Conservation (phyloP, 1,140 invertebrate genomes). For the Arctopsyche grandis region DNA sequence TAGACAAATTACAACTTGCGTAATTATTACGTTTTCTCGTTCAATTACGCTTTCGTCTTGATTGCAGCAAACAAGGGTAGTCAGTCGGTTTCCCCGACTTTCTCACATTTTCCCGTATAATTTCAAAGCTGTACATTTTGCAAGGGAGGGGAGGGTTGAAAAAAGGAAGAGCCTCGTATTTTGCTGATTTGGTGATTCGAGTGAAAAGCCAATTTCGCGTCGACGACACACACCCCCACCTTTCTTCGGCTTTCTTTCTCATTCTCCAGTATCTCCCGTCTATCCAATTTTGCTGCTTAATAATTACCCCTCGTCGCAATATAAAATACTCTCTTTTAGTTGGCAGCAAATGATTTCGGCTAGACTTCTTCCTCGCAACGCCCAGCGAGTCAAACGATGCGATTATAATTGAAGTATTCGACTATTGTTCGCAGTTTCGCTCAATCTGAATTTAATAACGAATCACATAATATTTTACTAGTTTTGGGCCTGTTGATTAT, state of each 20-base stretch:
- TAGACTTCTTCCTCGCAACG: background rate
- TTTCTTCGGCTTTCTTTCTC: too few relatives aligned
- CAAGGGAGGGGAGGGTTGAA: background rate
- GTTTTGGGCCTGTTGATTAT: too few relatives aligned
- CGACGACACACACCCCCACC: background rate
- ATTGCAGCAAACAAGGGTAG: constrained; percentile 6
- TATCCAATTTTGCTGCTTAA: background rate
- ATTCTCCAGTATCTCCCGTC: background rate
- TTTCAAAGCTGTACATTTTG: constrained; percentile 17
- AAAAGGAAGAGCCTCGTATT: background rate
- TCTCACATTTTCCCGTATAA: background rate
- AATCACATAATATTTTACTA: too few relatives aligned
- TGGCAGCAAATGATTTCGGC: background rate
- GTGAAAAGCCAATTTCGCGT: constrained; percentile 20
- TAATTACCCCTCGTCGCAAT: constrained; percentile 9
- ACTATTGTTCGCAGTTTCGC: background rate
- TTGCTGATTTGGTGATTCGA: constrained; percentile 9
- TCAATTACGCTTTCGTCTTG: constrained; percentile 9
- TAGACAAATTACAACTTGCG: background rate
- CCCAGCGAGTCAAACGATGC: background rate
- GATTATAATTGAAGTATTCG: constrained; percentile 27
- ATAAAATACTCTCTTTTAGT: background rate
- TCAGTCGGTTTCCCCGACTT: background rate
- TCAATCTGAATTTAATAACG: background rate
- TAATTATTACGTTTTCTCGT: constrained; percentile 4